Conservation (phyloP, 1,140 invertebrate species). For the Drosophila ficusphila region DNA sequence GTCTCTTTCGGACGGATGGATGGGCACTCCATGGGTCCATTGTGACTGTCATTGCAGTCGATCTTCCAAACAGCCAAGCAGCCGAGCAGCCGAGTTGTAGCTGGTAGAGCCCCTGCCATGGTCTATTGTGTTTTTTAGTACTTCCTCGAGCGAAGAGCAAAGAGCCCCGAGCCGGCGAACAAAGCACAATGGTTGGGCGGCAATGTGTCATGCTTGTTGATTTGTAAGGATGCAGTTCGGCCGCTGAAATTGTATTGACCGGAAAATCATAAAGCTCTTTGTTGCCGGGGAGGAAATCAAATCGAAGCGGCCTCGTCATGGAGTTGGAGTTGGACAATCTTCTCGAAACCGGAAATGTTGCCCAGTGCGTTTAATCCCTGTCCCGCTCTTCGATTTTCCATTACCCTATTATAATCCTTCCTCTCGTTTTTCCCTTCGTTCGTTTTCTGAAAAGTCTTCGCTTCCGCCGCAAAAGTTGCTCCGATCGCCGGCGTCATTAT, state of each 20-base stretch:
- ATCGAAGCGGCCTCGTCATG: slow-evolving; percentile 58
- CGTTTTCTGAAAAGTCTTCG: slow-evolving; percentile 37
- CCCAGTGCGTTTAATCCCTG: slow-evolving; percentile 64
- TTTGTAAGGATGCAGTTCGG: slow-evolving; percentile 74
- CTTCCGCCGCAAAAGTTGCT: slow-evolving; percentile 70
- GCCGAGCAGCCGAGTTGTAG: no score
- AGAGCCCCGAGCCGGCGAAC: slow-evolving; percentile 9
- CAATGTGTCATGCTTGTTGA: slow-evolving; percentile 81
- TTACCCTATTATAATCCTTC: slow-evolving; percentile 73
- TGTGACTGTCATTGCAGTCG: slow-evolving; percentile 48
- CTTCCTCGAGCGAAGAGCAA: slow-evolving; percentile 48
- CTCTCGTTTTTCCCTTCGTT: neutral
- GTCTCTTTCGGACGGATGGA: no score
- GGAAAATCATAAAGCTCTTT: slow-evolving; percentile 81
- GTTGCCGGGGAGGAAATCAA: slow-evolving; percentile 63
- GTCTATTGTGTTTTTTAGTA: slow-evolving; percentile 51
- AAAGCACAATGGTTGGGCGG: slow-evolving; percentile 22
- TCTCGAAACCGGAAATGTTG: slow-evolving; percentile 65
- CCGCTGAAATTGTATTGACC: slow-evolving; percentile 74
- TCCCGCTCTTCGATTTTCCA: slow-evolving; percentile 61
- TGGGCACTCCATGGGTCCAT: slow-evolving; percentile 46
- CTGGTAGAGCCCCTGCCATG: neutral
- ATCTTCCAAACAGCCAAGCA: neutral
- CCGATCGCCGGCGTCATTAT: slow-evolving; percentile 43
- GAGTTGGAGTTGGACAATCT: slow-evolving; percentile 46